Percentiles rank a stretch among this genome's conserved stretches.
These are phyloP conservation scores for Alcedo atthis DNA, from an alignment of 2,797 vertebrate species.

Conservation along the genomic window DNA sequence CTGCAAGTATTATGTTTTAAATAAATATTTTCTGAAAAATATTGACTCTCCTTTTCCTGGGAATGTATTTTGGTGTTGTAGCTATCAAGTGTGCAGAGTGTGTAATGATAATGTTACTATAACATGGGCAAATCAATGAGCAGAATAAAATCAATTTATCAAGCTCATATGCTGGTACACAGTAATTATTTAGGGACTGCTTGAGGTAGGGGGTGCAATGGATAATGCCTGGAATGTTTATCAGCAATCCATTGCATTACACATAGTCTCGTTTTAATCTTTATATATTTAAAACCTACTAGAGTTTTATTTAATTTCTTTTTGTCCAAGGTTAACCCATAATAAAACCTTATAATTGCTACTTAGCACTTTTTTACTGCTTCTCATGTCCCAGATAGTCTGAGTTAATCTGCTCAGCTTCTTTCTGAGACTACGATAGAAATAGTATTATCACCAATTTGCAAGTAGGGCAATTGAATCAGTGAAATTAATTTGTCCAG, in stretches of 20 bases:
- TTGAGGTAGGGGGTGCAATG: slow-evolving; percentile 7
- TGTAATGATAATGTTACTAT: slow-evolving; percentile 38
- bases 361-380: background rate
- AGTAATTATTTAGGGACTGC: slow-evolving; percentile 39
- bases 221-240: slow-evolving; percentile 15
- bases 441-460: background rate
- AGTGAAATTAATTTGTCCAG: slow-evolving; percentile 20
- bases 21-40: slow-evolving; percentile 39
- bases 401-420: slow-evolving; percentile 12
- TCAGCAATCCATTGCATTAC: background rate
- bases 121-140: slow-evolving; percentile 48
- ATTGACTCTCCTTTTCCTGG: background rate
- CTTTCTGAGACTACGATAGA: background rate
- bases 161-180: slow-evolving; percentile 1
- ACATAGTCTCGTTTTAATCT: slow-evolving; percentile 37
- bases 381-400: background rate
- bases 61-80: slow-evolving; percentile 4
- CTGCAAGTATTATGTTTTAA: slow-evolving; percentile 14
- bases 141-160: slow-evolving; percentile 62
- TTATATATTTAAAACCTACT: background rate
- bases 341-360: slow-evolving; percentile 10
- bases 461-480: background rate
- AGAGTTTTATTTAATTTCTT: background rate
- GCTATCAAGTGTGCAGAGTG: slow-evolving; percentile 47
- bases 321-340: background rate